These are phyloP conservation scores for Scaptomyza pallida DNA, from an alignment of 1,140 invertebrate species.

Conservation along the genomic window DNA sequence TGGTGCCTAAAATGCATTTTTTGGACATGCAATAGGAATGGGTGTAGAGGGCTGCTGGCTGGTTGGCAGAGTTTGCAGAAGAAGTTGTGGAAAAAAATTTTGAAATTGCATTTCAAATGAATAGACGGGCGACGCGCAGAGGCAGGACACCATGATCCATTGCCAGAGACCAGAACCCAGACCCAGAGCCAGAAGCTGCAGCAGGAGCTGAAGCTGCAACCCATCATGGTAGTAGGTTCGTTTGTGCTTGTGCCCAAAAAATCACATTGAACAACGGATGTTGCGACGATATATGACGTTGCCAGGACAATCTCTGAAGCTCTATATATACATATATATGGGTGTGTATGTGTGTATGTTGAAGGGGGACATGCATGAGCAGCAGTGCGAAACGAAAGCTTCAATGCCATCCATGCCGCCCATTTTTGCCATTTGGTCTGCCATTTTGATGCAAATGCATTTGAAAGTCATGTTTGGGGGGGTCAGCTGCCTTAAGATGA, in stretches of 20 bases:
- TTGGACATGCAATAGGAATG: conserved; percentile 58
- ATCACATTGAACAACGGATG: conserved; percentile 74
- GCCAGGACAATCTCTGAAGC: conserved; percentile 31
- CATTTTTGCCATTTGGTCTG: conserved; percentile 5
- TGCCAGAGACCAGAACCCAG: conserved; percentile 7
- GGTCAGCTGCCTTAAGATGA: conserved; percentile 31
- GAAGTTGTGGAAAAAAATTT: conserved; percentile 75
- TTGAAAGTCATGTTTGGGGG: conserved; percentile 52
- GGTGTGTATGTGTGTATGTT: conserved; percentile 23
- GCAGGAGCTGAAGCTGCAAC: neutral
- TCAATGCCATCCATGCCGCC: conserved; percentile 1
- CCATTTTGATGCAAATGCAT: conserved; percentile 77
- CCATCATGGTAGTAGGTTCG: conserved; percentile 45
- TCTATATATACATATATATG: conserved; percentile 13
- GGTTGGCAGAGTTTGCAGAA: conserved; percentile 55
- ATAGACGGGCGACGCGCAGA: conserved; percentile 44
- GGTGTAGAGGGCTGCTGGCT: no score
- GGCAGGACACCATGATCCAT: conserved; percentile 6
- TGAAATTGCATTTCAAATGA: conserved; percentile 82
- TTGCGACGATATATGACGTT: conserved; percentile 73
- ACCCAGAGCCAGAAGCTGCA: conserved; percentile 1
- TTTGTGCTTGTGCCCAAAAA: conserved; percentile 50
- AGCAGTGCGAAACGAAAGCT: conserved; percentile 47
- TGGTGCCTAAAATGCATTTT: conserved; percentile 78
- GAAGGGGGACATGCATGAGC: conserved; percentile 68